These are phyloP conservation scores for Stramonita haemastoma DNA, from an alignment of 2,888 invertebrate genomes.

Conservation along the genomic window DNA sequence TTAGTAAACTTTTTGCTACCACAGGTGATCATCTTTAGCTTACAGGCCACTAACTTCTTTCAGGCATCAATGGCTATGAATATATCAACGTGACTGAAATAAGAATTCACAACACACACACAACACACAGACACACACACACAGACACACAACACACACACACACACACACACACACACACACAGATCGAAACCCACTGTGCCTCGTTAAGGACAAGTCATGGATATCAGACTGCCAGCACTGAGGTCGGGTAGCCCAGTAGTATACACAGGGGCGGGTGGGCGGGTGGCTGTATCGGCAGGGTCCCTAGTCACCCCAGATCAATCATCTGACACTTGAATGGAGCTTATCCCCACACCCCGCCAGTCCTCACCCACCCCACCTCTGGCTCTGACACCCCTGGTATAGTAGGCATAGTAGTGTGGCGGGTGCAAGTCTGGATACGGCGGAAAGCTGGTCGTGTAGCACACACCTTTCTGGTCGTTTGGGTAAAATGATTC, in stretches of 20 bases:
- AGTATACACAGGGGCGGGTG: background rate
- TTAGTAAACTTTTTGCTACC: too few species aligned
- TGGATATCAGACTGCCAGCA: background rate
- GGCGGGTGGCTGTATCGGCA: background rate
- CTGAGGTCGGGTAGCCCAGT: too few species aligned
- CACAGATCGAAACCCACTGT: background rate
- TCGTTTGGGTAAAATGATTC: background rate
- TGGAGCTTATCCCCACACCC: conserved; percentile 40
- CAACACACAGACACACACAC: background rate
- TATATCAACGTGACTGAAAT: too few species aligned
- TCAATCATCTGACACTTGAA: conserved; percentile 43
- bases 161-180: background rate
- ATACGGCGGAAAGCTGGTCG: background rate
- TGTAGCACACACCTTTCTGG: background rate
- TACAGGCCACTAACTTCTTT: too few species aligned
- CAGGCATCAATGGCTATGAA: too few species aligned
- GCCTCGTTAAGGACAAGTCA: background rate
- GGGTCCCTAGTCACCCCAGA: conserved; percentile 21
- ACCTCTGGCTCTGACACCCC: conserved; percentile 35
- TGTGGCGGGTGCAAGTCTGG: conserved; percentile 3
- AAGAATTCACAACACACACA: background rate
- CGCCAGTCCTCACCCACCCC: background rate
- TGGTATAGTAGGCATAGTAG: background rate
- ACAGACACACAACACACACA: background rate
- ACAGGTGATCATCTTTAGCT: too few species aligned